Conservation (phyloP, 2,888 invertebrate genomes). For the Cataglyphis rosenhaueri region DNA sequence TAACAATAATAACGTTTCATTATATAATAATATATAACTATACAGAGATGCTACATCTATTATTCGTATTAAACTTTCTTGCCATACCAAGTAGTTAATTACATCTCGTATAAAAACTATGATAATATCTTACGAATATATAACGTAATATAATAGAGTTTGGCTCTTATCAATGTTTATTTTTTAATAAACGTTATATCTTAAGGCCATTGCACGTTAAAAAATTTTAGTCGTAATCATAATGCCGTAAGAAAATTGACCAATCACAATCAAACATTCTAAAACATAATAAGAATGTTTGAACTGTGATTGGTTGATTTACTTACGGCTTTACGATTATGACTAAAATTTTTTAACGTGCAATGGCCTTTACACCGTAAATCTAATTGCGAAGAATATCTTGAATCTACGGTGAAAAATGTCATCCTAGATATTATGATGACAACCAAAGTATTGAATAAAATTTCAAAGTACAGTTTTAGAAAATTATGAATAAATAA, state of each 20-base stretch:
- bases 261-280: no score
- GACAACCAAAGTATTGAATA: neutral
- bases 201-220: no score
- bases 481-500: neutral
- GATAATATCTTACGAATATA: constrained; percentile 41
- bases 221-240: no score
- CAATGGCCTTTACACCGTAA: neutral
- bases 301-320: no score
- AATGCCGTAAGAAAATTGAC: no score
- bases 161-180: neutral
- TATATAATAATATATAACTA: constrained; percentile 11
- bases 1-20: constrained; percentile 29
- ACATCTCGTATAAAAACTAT: constrained; percentile 49
- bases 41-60: constrained; percentile 15
- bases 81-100: constrained; percentile 32
- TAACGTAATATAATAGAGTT: constrained; percentile 23
- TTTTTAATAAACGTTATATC: neutral
- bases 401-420: neutral
- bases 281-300: no score
- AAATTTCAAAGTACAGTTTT: neutral
- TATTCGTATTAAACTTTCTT: constrained; percentile 32
- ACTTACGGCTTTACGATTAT: no score
- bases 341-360: no score
- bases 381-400: neutral
- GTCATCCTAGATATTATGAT: neutral